Base-by-base conservation (phyloP, 2,888 invertebrate species). In the Leucozona laternaria region DNA sequence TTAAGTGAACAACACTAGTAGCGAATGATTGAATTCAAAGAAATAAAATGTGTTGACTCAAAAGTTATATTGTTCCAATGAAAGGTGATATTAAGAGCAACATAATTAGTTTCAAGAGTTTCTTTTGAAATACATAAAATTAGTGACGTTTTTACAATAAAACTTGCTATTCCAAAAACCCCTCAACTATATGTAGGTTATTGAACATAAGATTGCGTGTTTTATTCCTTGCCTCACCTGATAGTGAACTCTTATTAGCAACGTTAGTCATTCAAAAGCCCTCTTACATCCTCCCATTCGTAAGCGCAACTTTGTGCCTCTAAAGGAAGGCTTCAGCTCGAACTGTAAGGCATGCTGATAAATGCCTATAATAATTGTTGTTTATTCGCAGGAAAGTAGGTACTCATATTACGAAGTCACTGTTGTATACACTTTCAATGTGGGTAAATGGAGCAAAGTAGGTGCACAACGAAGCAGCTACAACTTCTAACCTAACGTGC, bases 401-500 rank as follows among this genome's bases (percentile, higher is more conserved):
- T n/a, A 58, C 64, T 8, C 45, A 48, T 70, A 31, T 28, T 5
- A 28, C 64, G 50, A 45, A 57, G 40, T 66, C 53, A 15, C 68
- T 31, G 6, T 31, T 31, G 6, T 31, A 17, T 37, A 37, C 40
- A 15, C 66, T 20, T 48, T 20, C 31, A 53, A 76, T 64, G 53
- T 75, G 70, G 43, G 71, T 76, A 84, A 72, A 62, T 80, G 37
- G 64, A 70, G 40, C 73, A 76, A 76, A 73, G 50, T 72, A 78
- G 72, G 77, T 80, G 72, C 62, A 43, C 43, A 45, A 43, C 28
- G 13, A 60, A 60, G 64, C 31, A 31, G 7, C 48, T 45, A 45
- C n/a, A n/a, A n/a, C 40, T 62, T 17, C 28, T 60, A 40, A 40
- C 37, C 60, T 77, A 60, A 57, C 58, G 70, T 75, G 75, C 86